Conservation (phyloP, 2,888 invertebrate species). For the Euspilapteryx auroguttella region DNA sequence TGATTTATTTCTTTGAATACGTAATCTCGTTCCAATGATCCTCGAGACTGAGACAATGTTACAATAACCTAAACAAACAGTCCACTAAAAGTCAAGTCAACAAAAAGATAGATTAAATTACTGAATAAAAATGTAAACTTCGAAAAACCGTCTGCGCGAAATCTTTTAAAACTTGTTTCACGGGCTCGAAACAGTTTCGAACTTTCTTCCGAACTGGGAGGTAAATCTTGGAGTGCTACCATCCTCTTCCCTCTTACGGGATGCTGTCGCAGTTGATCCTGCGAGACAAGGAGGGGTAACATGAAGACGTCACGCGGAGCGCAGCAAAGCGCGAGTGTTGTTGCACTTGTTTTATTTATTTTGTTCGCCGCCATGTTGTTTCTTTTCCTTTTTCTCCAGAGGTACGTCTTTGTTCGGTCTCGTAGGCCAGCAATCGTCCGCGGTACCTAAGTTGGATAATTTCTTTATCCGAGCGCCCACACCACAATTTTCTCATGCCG, state of each 20-base stretch:
- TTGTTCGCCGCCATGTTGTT: conserved; percentile 28
- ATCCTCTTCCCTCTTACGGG: too few species aligned
- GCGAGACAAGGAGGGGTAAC: conserved; percentile 38
- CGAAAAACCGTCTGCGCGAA: conserved; percentile 42
- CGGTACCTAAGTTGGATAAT: conserved; percentile 39
- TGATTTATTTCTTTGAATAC: not conserved
- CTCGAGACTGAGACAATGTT: too few species aligned
- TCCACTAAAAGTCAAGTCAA: too few species aligned
- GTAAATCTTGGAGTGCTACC: conserved; percentile 24
- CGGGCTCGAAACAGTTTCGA: conserved; percentile 33
- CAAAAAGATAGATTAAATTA: too few species aligned
- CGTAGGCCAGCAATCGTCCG: conserved; percentile 38
- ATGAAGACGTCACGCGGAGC: conserved; percentile 58
- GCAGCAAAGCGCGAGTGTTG: conserved; percentile 51
- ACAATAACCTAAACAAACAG: too few species aligned
- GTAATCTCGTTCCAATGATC: too few species aligned
- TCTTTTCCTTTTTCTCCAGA: conserved; percentile 33
- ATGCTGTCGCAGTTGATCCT: conserved; percentile 17
- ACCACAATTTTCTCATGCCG: conserved; percentile 54
- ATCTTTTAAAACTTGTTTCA: conserved; percentile 56
- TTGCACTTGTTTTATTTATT: conserved; percentile 58
- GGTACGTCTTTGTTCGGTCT: conserved; percentile 55
- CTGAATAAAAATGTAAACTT: too few species aligned
- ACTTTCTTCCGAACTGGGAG: conserved; percentile 49
- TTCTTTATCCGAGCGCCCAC: conserved; percentile 55